Conservation (phyloP, 2,113 vertebrate species). For the Miniopterus natalensis region DNA sequence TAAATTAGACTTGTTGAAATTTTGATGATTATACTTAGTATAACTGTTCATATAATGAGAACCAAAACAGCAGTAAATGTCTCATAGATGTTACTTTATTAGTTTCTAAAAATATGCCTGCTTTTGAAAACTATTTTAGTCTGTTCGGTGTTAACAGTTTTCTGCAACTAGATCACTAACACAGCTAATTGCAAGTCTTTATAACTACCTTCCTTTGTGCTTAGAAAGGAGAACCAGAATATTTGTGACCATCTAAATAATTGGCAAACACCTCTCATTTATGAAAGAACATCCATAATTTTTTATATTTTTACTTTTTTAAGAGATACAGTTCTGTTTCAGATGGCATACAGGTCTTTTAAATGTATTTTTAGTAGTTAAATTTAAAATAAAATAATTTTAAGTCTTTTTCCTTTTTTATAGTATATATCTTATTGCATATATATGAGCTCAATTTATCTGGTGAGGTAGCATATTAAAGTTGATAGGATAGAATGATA, state of each 20-base stretch:
- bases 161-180: slow-evolving; percentile 51
- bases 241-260: slow-evolving; percentile 3
- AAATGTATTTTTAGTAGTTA: slow-evolving; percentile 43
- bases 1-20: slow-evolving; percentile 45
- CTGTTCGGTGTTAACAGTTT: slow-evolving; percentile 72
- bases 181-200: slow-evolving; percentile 37
- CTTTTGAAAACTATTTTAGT: slow-evolving; percentile 70
- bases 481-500: slow-evolving; percentile 65
- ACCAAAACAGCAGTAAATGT: neutral
- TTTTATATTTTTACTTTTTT: slow-evolving; percentile 52
- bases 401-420: neutral
- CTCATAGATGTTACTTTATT: neutral
- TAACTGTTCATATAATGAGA: neutral
- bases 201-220: slow-evolving; percentile 52
- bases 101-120: slow-evolving; percentile 14
- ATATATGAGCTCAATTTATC: slow-evolving; percentile 70
- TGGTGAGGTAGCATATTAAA: slow-evolving; percentile 69
- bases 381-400: slow-evolving; percentile 43
- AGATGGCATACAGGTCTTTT: slow-evolving; percentile 23
- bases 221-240: slow-evolving; percentile 31
- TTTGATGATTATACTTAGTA: neutral
- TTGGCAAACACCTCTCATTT: neutral
- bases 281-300: neutral
- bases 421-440: slow-evolving; percentile 53
- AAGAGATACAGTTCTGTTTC: slow-evolving; percentile 52